Percentiles rank a stretch among this genome's conserved stretches.
Conservation (phyloP, 2,888 invertebrate species). For the Eupithecia centaureata region DNA sequence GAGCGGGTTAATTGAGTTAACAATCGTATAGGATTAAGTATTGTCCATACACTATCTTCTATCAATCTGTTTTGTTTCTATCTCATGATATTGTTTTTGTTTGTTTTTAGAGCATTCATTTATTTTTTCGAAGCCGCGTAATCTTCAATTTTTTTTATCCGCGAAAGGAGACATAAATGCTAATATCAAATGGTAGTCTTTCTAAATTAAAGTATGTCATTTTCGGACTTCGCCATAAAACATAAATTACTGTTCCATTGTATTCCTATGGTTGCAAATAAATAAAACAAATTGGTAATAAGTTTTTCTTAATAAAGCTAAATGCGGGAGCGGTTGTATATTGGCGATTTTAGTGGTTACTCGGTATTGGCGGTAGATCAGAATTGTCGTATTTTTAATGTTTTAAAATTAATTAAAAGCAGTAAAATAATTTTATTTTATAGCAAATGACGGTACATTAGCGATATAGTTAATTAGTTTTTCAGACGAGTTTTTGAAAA, state of each 20-base stretch:
- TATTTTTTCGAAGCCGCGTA: background rate
- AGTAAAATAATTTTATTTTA: background rate
- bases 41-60: no score
- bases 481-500: background rate
- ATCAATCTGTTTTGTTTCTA: no score
- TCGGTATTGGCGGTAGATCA: background rate
- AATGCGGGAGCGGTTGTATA: background rate
- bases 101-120: no score
- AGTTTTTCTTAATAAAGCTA: background rate
- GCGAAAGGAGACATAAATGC: no score
- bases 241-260: background rate
- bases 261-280: background rate
- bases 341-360: background rate
- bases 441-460: background rate
- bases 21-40: background rate
- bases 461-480: background rate
- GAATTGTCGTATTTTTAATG: background rate
- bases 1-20: slow-evolving; percentile 6
- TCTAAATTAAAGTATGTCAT: no score
- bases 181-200: no score
- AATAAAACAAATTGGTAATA: background rate
- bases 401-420: background rate
- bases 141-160: background rate
- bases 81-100: background rate
- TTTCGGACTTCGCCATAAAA: no score